phyloP scores from a whole-genome alignment of 2,888 invertebrate species.

The Drymonia ruficornis region DNA sequence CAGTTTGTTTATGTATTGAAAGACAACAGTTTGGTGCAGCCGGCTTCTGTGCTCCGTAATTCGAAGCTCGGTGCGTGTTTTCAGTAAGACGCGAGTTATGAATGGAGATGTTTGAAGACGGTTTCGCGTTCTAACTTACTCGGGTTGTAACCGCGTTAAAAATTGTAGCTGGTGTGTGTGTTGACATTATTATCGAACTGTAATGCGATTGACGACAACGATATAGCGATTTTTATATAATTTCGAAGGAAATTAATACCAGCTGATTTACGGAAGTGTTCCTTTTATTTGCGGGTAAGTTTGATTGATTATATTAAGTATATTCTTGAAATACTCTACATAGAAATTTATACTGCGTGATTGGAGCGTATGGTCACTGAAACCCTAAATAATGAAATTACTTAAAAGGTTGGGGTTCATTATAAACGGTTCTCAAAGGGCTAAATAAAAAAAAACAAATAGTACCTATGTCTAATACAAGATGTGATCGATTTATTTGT shows the following conservation, averaged over 20 bases:
- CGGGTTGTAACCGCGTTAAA: constrained; percentile 12
- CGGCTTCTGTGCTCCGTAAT: constrained; percentile 68
- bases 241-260: constrained; percentile 8
- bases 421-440: too few relatives aligned
- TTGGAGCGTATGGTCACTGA: too few relatives aligned
- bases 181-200: constrained; percentile 49
- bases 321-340: too few relatives aligned
- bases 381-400: too few relatives aligned
- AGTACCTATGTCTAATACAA: too few relatives aligned
- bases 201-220: constrained; percentile 34
- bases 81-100: constrained; percentile 66
- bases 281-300: constrained; percentile 24
- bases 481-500: too few relatives aligned
- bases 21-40: constrained; percentile 81
- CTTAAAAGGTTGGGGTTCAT: too few relatives aligned
- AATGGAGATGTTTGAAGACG: constrained; percentile 60
- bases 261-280: constrained; percentile 15
- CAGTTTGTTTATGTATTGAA: constrained; percentile 83
- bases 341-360: too few relatives aligned
- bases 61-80: constrained; percentile 56
- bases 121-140: constrained; percentile 37
- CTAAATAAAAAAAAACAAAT: too few relatives aligned
- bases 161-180: constrained; percentile 56
- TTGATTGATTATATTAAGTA: not conserved
- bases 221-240: constrained; percentile 16